Conservation (phyloP, 2,797 vertebrate species). For the Ptychadena robeensis region DNA sequence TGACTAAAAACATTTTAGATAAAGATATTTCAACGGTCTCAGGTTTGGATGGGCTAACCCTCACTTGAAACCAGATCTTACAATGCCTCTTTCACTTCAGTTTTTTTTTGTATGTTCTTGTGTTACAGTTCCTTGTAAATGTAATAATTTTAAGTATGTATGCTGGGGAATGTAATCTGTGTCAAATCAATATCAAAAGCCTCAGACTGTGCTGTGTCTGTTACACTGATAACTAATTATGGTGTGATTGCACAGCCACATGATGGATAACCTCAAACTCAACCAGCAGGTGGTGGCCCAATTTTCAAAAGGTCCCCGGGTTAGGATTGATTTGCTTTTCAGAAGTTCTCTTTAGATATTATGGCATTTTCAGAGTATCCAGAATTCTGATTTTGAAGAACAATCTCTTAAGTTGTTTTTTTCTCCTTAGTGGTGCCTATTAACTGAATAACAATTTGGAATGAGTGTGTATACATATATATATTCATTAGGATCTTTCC, state of each 20-base stretch:
- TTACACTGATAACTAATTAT: constrained; percentile 15
- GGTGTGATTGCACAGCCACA: not conserved
- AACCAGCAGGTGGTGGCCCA: not conserved
- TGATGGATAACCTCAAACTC: constrained; percentile 12
- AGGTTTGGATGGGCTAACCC: no score
- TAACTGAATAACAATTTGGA: no score
- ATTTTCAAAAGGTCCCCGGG: not conserved
- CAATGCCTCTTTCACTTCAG: no score
- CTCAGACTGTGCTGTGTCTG: not conserved
- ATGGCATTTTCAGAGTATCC: not conserved
- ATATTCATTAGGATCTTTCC: not conserved
- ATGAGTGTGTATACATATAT: no score
- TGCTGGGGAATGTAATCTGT: not conserved
- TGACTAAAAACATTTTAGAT: no score
- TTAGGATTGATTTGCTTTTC: not conserved
- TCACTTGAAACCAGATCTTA: no score
- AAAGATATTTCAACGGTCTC: no score
- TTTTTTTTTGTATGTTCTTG: no score
- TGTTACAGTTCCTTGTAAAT: no score
- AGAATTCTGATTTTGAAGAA: not conserved
- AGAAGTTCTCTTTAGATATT: not conserved
- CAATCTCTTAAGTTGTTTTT: no score
- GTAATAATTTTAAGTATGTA: not conserved
- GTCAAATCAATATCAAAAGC: not conserved
- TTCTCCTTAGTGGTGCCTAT: no score